Percentiles rank a stretch among this genome's conserved stretches.
Conservation (phyloP, 2,888 invertebrate species). For the Tyria jacobaeae region DNA sequence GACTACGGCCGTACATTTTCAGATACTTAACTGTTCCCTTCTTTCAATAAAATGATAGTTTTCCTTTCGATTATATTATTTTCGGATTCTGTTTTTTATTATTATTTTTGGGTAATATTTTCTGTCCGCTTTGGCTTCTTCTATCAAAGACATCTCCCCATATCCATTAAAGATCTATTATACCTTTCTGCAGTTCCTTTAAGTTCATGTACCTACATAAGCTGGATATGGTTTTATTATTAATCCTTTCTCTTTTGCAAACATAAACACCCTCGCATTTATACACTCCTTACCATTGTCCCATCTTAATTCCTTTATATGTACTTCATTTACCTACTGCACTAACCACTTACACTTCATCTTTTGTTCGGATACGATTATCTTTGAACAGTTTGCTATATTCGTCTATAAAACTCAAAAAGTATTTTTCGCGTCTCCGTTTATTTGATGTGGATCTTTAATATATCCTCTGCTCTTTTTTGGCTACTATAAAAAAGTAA, state of each 20-base stretch:
- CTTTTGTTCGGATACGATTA: too few relatives aligned
- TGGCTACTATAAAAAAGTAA: too few relatives aligned
- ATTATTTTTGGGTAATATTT: conserved; percentile 49
- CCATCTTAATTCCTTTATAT: too few relatives aligned
- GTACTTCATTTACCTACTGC: too few relatives aligned
- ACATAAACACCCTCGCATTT: too few relatives aligned
- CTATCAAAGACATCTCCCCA: conserved; percentile 21
- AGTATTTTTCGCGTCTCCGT: too few relatives aligned
- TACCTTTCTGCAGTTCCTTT: conserved; percentile 50
- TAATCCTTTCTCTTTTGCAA: conserved; percentile 12
- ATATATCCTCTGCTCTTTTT: too few relatives aligned
- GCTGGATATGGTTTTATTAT: conserved; percentile 44
- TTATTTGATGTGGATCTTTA: too few relatives aligned
- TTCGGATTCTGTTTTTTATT: conserved; percentile 50
- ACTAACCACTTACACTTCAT: too few relatives aligned
- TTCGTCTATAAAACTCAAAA: too few relatives aligned
- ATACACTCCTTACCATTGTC: conserved; percentile 41
- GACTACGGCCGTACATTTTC: conserved; percentile 48
- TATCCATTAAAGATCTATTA: conserved; percentile 46
- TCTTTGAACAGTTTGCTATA: too few relatives aligned
- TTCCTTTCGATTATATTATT: conserved; percentile 48
- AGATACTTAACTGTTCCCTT: conserved; percentile 46
- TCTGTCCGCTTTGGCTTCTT: conserved; percentile 44
- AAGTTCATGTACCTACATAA: conserved; percentile 49
- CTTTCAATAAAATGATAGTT: conserved; percentile 35